Evolutionary conservation across 2,113 vertebrate species (phyloP).

Genomic region (Phrynocephalus versicolor): DNA sequence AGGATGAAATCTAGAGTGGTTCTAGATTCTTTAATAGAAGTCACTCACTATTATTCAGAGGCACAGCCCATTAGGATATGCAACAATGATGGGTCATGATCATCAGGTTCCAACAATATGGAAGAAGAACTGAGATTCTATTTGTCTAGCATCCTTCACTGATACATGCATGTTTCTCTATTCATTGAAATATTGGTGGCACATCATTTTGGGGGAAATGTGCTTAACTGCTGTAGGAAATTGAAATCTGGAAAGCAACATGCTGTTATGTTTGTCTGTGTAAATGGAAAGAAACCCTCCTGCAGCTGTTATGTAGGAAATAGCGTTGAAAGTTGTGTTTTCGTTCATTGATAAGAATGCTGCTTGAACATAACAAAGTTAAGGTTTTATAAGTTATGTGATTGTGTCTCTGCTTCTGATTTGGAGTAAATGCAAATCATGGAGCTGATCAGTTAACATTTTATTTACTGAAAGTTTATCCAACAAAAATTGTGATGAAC

Average conservation of each 20-base stretch:
- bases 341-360: not conserved
- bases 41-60: too few species aligned
- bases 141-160: not conserved
- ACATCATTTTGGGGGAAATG: not conserved
- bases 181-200: too few species aligned
- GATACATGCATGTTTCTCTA: not conserved
- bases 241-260: not conserved
- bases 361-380: not conserved
- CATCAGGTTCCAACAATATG: too few species aligned
- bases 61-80: too few species aligned
- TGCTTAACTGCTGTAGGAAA: conserved; percentile 3
- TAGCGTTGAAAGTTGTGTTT: not conserved
- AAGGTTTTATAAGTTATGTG: conserved; percentile 10
- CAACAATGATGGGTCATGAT: too few species aligned
- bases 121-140: too few species aligned
- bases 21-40: too few species aligned
- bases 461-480: not conserved
- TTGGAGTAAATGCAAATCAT: not conserved
- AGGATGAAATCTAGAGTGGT: not conserved
- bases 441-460: not conserved
- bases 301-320: not conserved
- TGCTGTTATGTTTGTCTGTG: not conserved
- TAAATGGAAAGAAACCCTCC: not conserved
- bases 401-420: conserved; percentile 25
- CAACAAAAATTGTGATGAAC: not conserved